Evolutionary conservation across 2,113 vertebrate species (phyloP), one percentile per base, ranked within the genome.

Genomic region (Charadrius vociferus): DNA sequence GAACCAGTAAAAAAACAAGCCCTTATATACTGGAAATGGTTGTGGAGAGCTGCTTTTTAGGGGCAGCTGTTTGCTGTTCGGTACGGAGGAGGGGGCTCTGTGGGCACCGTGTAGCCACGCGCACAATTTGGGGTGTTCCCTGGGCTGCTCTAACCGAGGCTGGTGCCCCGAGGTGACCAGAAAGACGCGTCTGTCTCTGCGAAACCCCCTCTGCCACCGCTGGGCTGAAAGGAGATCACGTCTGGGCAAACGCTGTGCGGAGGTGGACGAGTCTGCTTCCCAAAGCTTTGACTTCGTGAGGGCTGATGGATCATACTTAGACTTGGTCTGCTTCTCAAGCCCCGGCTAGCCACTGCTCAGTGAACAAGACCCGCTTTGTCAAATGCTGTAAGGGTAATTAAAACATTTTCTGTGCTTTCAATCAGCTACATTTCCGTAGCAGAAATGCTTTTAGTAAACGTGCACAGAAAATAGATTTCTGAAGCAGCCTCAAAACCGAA

Each of bases 81-180:
- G 0, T 45, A 1, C 10, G 5, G 36, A n/a, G n/a, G 11, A 63
- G 23, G 0, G 0, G 21, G n/a, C 29, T 58, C 49, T 14, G 22
- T 20, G n/a, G 47, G 34, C 18, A 45, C 36, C 26, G 10, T 21
- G 47, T 49, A 22, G 49, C 49, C 49, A 1, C 1, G 7, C 0
- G 1, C 9, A 22, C 18, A 2, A 3, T 23, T 19, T 10, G 12
- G 32, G 34, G 36, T 29, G 34, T 29, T 77, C 20, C 18, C 18
- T 14, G 36, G 29, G 34, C 32, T 29, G 22, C 30, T 58, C 32
- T 12, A 2, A 18, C 26, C 36, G 6, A 12, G 0, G 3, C 39
- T 30, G 39, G 4, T 63, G 59, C 12, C 52, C 50, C 15, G 11
- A 13, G 0, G 8, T 14, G 26, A 18, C 9, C n/a, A 45, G 47